Percentiles rank a stretch among this genome's conserved stretches.
Evolutionary conservation across 1,140 invertebrate genomes (phyloP).

Genomic region (Geopemphigus sp.): DNA sequence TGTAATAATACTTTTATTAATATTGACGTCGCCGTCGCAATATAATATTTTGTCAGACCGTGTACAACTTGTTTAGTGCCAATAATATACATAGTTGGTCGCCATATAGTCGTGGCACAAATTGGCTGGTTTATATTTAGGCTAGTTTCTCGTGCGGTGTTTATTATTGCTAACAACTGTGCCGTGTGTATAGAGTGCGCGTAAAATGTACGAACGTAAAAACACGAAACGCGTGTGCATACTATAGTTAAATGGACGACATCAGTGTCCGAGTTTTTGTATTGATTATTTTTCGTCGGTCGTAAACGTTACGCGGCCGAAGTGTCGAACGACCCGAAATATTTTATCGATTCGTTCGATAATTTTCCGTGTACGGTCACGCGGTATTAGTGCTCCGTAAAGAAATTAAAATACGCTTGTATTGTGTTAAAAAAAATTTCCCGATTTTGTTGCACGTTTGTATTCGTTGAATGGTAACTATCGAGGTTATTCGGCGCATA

Average conservation of each 20-base stretch:
- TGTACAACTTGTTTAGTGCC: too few species aligned
- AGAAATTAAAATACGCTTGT: too few species aligned
- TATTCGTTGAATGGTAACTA: too few species aligned
- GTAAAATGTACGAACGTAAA: neutral
- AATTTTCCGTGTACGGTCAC: neutral
- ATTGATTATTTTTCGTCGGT: constrained; percentile 20
- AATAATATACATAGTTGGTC: too few species aligned
- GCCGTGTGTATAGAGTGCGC: neutral
- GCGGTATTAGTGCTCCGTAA: too few species aligned
- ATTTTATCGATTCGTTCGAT: neutral
- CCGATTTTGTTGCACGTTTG: too few species aligned
- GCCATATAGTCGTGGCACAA: neutral
- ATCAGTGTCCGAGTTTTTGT: neutral
- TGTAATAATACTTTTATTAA: too few species aligned
- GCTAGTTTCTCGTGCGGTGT: neutral
- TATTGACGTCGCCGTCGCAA: neutral
- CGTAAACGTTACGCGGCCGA: neutral
- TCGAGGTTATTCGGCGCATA: neutral
- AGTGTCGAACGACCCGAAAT: too few species aligned
- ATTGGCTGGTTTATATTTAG: constrained; percentile 23
- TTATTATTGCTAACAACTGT: neutral
- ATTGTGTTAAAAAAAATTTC: too few species aligned
- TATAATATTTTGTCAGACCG: too few species aligned
- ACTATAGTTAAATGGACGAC: neutral
- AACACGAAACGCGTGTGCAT: neutral